phyloP scores from a whole-genome alignment of 2,113 vertebrate genomes.

The Python bivittatus region DNA sequence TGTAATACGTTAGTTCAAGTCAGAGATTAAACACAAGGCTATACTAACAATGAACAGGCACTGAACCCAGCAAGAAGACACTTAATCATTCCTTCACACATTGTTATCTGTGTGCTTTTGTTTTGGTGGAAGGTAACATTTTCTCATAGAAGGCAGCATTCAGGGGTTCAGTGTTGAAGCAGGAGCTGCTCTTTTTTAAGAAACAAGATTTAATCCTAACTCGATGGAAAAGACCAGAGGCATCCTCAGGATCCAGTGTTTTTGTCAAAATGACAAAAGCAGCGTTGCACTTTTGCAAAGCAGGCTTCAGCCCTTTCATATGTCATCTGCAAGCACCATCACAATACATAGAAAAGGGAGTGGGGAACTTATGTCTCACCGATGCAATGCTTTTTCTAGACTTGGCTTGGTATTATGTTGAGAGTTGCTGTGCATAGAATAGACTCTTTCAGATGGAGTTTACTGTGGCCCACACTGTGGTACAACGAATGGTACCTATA shows the following conservation, averaged over 20 bases:
- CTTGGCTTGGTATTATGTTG: background rate
- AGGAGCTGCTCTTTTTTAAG: background rate
- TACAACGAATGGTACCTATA: background rate
- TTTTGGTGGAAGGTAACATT: background rate
- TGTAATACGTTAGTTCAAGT: background rate
- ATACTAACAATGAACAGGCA: background rate
- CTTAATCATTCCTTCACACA: background rate
- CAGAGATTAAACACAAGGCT: background rate
- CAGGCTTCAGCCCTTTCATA: background rate
- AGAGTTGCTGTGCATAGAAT: background rate
- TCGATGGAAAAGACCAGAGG: background rate
- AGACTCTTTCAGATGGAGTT: background rate
- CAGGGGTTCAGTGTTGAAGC: background rate
- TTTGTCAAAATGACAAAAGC: background rate
- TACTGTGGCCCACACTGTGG: background rate
- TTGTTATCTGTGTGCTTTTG: background rate
- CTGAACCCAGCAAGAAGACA: background rate
- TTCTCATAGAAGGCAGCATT: background rate
- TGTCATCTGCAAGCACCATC: background rate
- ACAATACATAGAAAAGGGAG: background rate
- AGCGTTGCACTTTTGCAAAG: background rate
- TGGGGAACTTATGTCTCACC: background rate
- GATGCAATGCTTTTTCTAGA: background rate
- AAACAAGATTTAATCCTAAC: background rate
- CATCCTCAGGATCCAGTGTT: background rate